Evolutionary conservation across 2,113 vertebrate genomes (phyloP).

Genomic region (Ophthalmolycus amberensis): DNA sequence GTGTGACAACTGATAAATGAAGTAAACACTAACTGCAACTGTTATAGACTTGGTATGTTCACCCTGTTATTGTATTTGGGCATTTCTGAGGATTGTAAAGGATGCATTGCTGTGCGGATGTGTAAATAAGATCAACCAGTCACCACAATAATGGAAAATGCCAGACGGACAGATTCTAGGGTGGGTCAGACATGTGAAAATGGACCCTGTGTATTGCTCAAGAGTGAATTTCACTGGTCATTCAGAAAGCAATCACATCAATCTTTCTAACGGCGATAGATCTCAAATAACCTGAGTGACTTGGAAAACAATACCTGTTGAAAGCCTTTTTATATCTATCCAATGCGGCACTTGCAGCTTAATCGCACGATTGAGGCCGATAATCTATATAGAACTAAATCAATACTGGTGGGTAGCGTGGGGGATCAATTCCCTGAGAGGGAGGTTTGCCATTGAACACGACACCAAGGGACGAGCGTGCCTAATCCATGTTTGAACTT

Average conservation of each 20-base stretch:
- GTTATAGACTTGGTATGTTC: neutral
- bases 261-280: slow-evolving; percentile 63
- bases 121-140: slow-evolving; percentile 12
- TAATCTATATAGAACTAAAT: slow-evolving; percentile 76
- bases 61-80: neutral
- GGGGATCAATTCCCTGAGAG: slow-evolving; percentile 73
- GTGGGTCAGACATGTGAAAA: slow-evolving; percentile 40
- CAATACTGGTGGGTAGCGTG: slow-evolving; percentile 58
- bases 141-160: slow-evolving; percentile 30
- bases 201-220: slow-evolving; percentile 7
- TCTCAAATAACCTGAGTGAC: slow-evolving; percentile 61
- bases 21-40: neutral
- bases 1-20: neutral
- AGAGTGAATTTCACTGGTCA: slow-evolving; percentile 45
- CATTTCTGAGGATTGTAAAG: neutral
- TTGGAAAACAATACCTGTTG: slow-evolving; percentile 67
- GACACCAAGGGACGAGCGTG: slow-evolving; percentile 80
- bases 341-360: slow-evolving; percentile 40
- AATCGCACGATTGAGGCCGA: slow-evolving; percentile 63
- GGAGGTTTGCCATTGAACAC: slow-evolving; percentile 72
- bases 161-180: slow-evolving; percentile 16
- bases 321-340: slow-evolving; percentile 52
- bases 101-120: neutral
- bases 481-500: slow-evolving; percentile 81
- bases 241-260: slow-evolving; percentile 59